phyloP scores from a whole-genome alignment of 2,888 invertebrate genomes.

The Pasiphila rectangulata region DNA sequence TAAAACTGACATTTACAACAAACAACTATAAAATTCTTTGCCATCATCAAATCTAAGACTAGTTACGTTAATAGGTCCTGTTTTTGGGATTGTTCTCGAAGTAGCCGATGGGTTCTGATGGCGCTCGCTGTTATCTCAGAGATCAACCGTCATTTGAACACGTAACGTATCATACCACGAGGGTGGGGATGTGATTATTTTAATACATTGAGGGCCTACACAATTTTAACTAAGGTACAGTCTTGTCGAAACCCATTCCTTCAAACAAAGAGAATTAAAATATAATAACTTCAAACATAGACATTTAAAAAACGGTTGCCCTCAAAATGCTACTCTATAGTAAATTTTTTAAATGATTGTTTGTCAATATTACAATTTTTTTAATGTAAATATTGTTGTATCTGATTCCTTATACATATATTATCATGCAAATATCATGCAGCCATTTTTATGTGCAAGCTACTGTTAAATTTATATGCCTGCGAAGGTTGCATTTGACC shows the following conservation, averaged over 20 bases:
- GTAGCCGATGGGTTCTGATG: conserved; percentile 37
- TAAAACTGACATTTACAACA: conserved; percentile 80
- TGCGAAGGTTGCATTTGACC: too few relatives aligned
- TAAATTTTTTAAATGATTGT: too few relatives aligned
- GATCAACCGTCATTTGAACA: conserved; percentile 59
- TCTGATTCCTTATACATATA: too few relatives aligned
- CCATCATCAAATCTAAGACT: conserved; percentile 62
- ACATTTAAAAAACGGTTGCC: neutral
- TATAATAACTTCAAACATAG: neutral
- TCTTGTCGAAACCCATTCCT: conserved; percentile 4
- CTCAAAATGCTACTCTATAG: too few relatives aligned
- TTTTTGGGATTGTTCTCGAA: conserved; percentile 57
- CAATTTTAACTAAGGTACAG: conserved; percentile 28
- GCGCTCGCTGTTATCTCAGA: conserved; percentile 35
- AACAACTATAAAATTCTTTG: conserved; percentile 80
- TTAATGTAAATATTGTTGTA: neutral
- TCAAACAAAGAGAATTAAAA: too few relatives aligned
- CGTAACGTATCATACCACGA: conserved; percentile 65
- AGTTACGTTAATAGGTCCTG: conserved; percentile 70
- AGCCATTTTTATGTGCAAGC: too few relatives aligned
- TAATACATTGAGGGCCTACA: conserved; percentile 51
- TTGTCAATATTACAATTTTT: too few relatives aligned
- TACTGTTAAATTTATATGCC: too few relatives aligned
- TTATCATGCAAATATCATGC: too few relatives aligned
- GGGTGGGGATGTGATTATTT: conserved; percentile 54